Conservation (phyloP, 2,113 vertebrate genomes). For the Hipposideros armiger region DNA sequence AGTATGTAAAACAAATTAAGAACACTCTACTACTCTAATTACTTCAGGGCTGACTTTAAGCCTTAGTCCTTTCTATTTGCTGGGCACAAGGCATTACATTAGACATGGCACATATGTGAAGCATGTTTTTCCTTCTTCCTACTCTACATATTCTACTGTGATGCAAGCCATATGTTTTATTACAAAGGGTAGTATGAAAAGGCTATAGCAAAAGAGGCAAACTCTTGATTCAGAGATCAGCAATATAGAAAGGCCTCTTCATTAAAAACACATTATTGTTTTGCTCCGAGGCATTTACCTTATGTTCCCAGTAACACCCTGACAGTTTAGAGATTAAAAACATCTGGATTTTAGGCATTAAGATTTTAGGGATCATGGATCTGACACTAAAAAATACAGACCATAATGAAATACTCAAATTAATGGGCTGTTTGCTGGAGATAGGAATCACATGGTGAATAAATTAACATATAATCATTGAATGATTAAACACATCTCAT, state of each 20-base stretch:
- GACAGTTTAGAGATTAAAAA: slow-evolving; percentile 71
- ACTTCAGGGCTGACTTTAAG: slow-evolving; percentile 6
- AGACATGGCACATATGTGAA: slow-evolving; percentile 45
- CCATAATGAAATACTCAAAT: slow-evolving; percentile 66
- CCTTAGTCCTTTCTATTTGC: background rate
- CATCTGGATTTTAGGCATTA: slow-evolving; percentile 71
- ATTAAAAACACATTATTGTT: slow-evolving; percentile 73
- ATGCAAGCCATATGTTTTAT: slow-evolving; percentile 71
- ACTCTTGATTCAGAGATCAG: slow-evolving; percentile 65
- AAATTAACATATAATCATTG: slow-evolving; percentile 48
- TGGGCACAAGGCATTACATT: background rate
- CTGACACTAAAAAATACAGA: slow-evolving; percentile 68
- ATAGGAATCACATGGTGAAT: slow-evolving; percentile 2
- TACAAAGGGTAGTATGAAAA: slow-evolving; percentile 50
- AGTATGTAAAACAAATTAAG: slow-evolving; percentile 61
- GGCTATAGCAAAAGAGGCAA: slow-evolving; percentile 17
- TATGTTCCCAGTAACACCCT: slow-evolving; percentile 73
- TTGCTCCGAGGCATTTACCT: slow-evolving; percentile 64
- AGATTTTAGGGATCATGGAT: slow-evolving; percentile 77
- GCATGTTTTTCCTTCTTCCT: background rate
- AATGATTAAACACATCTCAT: slow-evolving; percentile 14
- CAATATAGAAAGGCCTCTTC: slow-evolving; percentile 66
- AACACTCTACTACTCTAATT: slow-evolving; percentile 30
- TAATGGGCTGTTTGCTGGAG: slow-evolving; percentile 46
- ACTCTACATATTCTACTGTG: slow-evolving; percentile 41